phyloP scores from a whole-genome alignment of 1,140 invertebrate species.

The Danaus melanippus region DNA sequence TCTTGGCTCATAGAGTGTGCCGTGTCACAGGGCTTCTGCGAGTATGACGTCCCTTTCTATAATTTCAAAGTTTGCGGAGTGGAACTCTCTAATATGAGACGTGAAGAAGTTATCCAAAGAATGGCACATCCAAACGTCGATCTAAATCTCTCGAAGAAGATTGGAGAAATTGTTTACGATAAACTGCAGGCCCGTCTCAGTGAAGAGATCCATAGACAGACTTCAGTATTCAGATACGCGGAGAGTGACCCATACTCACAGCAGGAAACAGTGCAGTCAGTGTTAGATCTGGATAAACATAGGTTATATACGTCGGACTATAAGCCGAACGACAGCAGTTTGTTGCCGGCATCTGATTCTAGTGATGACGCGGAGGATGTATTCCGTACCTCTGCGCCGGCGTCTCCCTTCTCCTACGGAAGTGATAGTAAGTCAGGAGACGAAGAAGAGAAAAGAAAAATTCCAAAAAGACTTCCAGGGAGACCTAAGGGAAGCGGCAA shows the following conservation, averaged over 20 bases:
- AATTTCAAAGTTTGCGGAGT: conserved; percentile 68
- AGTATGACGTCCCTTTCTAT: conserved; percentile 57
- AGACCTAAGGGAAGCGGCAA: conserved; percentile 67
- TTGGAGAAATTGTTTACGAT: conserved; percentile 66
- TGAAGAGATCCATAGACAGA: conserved; percentile 47
- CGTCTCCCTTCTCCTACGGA: conserved; percentile 48
- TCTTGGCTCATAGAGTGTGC: conserved; percentile 72
- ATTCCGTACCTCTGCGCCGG: conserved; percentile 40
- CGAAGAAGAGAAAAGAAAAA: conserved; percentile 53
- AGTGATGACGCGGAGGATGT: conserved; percentile 56
- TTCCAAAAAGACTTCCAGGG: conserved; percentile 58
- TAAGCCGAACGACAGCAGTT: conserved; percentile 38
- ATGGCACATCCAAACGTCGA: conserved; percentile 52
- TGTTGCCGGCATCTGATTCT: conserved; percentile 39
- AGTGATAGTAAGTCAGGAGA: conserved; percentile 62
- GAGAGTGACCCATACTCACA: conserved; percentile 39
- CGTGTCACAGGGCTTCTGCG: conserved; percentile 57
- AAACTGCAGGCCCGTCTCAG: conserved; percentile 52
- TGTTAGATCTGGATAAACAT: conserved; percentile 54
- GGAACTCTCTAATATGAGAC: conserved; percentile 60
- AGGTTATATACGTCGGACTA: conserved; percentile 41
- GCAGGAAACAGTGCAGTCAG: conserved; percentile 37
- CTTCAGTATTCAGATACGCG: conserved; percentile 50
- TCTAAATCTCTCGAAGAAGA: conserved; percentile 30
- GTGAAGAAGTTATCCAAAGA: conserved; percentile 64